A percentile compares a stretch with the other conserved stretches of the same genome.
Evolutionary conservation across 2,113 vertebrate genomes (phyloP).

Genomic region (Paraplagusia blochii): DNA sequence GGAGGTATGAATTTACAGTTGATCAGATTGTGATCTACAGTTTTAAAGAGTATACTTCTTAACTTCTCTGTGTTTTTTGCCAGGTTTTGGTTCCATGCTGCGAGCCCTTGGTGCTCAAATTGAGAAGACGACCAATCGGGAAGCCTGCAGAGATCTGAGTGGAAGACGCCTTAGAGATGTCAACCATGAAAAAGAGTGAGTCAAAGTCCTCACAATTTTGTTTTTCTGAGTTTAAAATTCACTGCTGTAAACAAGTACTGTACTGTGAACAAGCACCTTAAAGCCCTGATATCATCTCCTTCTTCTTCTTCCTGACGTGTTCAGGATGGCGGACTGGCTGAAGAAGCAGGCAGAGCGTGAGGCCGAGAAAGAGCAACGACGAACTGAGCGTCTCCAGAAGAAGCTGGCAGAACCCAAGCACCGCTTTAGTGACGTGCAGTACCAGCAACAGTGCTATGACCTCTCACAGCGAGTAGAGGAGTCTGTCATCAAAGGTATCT

Average conservation of each 20-base stretch:
- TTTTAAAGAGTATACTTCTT: neutral
- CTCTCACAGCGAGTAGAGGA: slow-evolving; percentile 91
- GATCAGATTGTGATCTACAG: neutral
- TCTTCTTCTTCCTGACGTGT: slow-evolving; percentile 11
- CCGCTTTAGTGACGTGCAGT: slow-evolving; percentile 79
- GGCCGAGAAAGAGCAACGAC: slow-evolving; percentile 89
- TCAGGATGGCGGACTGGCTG: slow-evolving; percentile 96
- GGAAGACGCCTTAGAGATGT: slow-evolving; percentile 92
- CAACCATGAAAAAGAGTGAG: slow-evolving; percentile 96
- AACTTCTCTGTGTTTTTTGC: neutral
- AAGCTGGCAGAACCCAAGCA: slow-evolving; percentile 87
- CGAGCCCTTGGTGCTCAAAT: slow-evolving; percentile 96
- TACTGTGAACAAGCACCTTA: neutral
- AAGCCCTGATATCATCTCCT: neutral
- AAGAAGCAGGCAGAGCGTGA: slow-evolving; percentile 92
- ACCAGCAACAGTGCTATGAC: slow-evolving; percentile 88
- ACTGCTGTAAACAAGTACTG: too few species aligned
- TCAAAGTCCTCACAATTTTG: too few species aligned
- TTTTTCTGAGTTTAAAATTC: too few species aligned
- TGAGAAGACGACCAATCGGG: slow-evolving; percentile 96
- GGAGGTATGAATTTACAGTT: slow-evolving; percentile 78
- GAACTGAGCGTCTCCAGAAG: slow-evolving; percentile 86
- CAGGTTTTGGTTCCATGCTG: slow-evolving; percentile 97
- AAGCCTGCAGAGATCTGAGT: slow-evolving; percentile 94
- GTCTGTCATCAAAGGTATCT: slow-evolving; percentile 83